Conservation (phyloP, 2,113 vertebrate species). For the Capra hircus region DNA sequence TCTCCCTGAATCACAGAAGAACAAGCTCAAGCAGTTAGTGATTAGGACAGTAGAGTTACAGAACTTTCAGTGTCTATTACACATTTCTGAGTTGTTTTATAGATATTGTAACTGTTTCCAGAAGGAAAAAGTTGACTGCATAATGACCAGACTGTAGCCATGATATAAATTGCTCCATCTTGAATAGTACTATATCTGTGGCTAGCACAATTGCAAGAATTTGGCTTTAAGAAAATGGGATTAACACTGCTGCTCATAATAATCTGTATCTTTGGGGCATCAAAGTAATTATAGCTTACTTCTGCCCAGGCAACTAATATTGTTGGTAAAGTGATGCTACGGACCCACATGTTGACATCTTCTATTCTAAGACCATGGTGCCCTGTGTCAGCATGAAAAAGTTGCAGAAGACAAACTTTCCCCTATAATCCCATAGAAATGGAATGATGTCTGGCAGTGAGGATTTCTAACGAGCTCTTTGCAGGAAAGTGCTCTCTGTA, state of each 20-base stretch:
- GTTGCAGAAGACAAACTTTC: background rate
- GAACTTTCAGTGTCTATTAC: background rate
- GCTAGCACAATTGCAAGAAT: background rate
- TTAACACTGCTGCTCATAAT: background rate
- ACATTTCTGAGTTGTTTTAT: background rate
- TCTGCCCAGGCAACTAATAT: background rate
- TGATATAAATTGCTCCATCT: background rate
- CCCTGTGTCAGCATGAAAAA: background rate
- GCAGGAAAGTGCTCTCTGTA: background rate
- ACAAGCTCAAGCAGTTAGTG: background rate
- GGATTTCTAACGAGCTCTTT: background rate
- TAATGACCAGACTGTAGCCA: background rate
- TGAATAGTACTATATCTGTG: background rate
- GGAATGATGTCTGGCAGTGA: background rate
- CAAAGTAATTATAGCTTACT: background rate
- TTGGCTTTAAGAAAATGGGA: background rate
- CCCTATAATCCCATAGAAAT: background rate
- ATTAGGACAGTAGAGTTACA: background rate
- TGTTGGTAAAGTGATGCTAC: background rate
- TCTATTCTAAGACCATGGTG: background rate
- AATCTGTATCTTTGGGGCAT: background rate
- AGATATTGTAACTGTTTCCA: background rate
- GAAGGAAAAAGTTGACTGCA: background rate
- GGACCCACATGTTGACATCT: background rate
- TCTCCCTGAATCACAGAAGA: background rate